Evolutionary conservation across 53 echinoderm and acorn worm species (phyloP).

Genomic region (Antedon mediterranea): DNA sequence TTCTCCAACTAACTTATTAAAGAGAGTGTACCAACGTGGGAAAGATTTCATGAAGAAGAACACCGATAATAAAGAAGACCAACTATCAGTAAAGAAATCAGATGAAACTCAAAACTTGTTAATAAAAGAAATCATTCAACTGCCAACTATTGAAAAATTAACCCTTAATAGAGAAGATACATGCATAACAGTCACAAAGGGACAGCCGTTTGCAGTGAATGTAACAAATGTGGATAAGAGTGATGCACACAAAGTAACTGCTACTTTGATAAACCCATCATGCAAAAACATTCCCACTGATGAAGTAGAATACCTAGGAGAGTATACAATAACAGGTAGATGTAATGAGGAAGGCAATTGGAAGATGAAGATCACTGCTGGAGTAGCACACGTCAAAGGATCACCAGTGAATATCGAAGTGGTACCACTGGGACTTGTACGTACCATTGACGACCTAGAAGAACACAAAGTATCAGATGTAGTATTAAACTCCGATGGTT

Average conservation of each 20-base stretch:
- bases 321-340: not conserved
- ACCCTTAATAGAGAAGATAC: not conserved
- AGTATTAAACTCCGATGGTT: not conserved
- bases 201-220: not conserved
- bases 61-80: too few species aligned
- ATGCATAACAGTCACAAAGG: not conserved
- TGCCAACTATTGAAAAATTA: too few species aligned
- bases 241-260: not conserved
- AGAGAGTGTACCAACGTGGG: too few species aligned
- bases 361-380: not conserved
- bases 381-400: not conserved
- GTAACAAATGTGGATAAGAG: not conserved
- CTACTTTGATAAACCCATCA: not conserved
- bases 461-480: not conserved
- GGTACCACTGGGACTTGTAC: not conserved
- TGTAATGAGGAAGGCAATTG: not conserved
- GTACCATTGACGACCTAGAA: not conserved
- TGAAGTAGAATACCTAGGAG: not conserved
- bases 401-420: not conserved
- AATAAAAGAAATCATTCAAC: too few species aligned
- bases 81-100: too few species aligned
- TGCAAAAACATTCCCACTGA: not conserved
- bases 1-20: too few species aligned
- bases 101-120: too few species aligned
- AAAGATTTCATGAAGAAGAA: too few species aligned